Evolutionary conservation across 2,113 vertebrate genomes (phyloP).

Genomic region (Alosa alosa): DNA sequence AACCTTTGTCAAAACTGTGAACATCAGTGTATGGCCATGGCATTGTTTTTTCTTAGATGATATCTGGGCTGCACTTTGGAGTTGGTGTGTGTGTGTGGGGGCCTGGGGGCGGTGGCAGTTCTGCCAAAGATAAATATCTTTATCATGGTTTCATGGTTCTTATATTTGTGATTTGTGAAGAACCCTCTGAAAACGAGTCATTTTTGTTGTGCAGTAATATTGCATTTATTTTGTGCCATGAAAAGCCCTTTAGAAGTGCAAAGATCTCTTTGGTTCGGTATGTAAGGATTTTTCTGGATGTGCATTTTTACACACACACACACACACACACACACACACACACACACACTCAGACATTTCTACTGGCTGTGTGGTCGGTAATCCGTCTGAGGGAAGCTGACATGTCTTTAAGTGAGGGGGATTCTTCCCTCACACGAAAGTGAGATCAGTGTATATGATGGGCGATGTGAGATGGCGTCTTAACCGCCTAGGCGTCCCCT

Average conservation of each 20-base stretch:
- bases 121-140: no score
- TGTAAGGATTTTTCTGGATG: not conserved
- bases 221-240: not conserved
- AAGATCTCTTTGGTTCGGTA: no score
- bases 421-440: not conserved
- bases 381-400: not conserved
- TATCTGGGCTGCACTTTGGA: not conserved
- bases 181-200: not conserved
- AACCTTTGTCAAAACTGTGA: conserved; percentile 82
- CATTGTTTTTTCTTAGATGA: conserved; percentile 76
- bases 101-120: not conserved
- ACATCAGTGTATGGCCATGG: conserved; percentile 80
- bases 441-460: not conserved
- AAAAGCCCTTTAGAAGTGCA: no score
- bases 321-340: not conserved
- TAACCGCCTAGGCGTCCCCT: not conserved
- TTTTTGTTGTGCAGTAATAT: not conserved
- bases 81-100: not conserved
- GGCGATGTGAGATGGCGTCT: not conserved
- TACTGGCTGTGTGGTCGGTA: not conserved
- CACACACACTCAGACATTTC: not conserved
- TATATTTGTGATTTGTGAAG: not conserved
- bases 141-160: not conserved
- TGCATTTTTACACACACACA: not conserved
- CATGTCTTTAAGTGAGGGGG: not conserved